phyloP scores from a whole-genome alignment of 2,797 vertebrate genomes.

The Enteromius afrohamiltoni region DNA sequence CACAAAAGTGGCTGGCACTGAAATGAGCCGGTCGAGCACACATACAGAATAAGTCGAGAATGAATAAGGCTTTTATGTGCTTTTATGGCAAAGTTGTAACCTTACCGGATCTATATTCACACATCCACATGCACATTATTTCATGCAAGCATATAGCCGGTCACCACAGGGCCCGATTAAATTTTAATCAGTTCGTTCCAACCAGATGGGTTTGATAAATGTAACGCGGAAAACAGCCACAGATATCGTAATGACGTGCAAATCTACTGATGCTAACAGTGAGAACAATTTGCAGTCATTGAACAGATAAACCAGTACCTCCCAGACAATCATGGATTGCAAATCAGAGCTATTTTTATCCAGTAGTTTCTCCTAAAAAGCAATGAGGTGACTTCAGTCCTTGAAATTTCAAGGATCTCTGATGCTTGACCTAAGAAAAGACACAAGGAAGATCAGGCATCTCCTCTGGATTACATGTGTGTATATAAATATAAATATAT shows the following conservation, averaged over 20 bases:
- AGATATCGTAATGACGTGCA: conserved; percentile 43
- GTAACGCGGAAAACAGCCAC: conserved; percentile 40
- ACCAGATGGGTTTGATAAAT: conserved; percentile 56
- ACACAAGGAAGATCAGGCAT: neutral
- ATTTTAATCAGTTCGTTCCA: conserved; percentile 60
- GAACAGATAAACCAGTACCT: conserved; percentile 27
- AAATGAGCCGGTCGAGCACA: neutral
- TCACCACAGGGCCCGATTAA: conserved; percentile 56
- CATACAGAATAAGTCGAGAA: neutral
- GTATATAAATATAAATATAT: no score
- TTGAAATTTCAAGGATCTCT: neutral
- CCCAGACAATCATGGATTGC: neutral
- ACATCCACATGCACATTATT: conserved; percentile 52
- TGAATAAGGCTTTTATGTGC: conserved; percentile 35
- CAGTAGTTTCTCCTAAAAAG: neutral
- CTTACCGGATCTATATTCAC: conserved; percentile 55
- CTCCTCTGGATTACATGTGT: neutral
- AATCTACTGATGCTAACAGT: conserved; percentile 41
- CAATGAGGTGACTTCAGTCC: neutral
- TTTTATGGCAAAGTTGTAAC: conserved; percentile 47
- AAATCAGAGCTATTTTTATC: neutral
- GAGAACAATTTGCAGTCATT: conserved; percentile 40
- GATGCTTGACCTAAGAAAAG: neutral
- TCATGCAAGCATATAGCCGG: conserved; percentile 51
- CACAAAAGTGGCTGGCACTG: conserved; percentile 18